Evolutionary conservation across 2,113 vertebrate genomes (phyloP).

Genomic region (Pelodiscus sinensis): DNA sequence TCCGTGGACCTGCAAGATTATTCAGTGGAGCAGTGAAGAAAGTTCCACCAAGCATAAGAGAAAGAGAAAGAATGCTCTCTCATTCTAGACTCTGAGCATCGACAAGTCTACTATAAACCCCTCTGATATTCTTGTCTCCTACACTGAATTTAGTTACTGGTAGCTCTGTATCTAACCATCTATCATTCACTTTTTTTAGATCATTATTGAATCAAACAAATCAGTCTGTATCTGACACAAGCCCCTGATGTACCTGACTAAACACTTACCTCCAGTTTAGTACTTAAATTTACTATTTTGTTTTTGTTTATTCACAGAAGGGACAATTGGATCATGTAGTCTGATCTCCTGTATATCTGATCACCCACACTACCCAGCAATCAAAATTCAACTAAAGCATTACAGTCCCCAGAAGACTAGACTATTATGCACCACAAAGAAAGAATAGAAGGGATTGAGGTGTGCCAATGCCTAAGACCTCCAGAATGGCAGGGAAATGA

Average conservation of each 20-base stretch:
- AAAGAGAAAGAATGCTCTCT: not conserved
- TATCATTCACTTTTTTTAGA: conserved; percentile 34
- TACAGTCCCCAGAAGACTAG: not conserved
- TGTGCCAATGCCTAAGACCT: not conserved
- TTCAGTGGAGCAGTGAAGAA: conserved; percentile 22
- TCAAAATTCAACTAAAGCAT: not conserved
- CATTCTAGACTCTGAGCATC: not conserved
- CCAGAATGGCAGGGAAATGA: not conserved
- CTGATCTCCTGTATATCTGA: not conserved
- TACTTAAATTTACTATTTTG: conserved; percentile 58
- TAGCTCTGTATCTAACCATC: conserved; percentile 6
- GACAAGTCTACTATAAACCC: not conserved
- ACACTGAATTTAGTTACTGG: not conserved
- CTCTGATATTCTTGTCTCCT: conserved; percentile 13
- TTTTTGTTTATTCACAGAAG: conserved; percentile 23
- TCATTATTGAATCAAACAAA: conserved; percentile 48
- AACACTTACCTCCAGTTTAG: conserved; percentile 4
- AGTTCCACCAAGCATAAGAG: not conserved
- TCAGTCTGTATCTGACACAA: conserved; percentile 42
- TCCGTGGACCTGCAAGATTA: conserved; percentile 9
- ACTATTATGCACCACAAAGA: not conserved
- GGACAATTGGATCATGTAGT: not conserved
- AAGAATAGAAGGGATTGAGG: not conserved
- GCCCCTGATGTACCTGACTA: not conserved
- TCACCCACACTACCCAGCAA: not conserved